Conservation (phyloP, 2,113 vertebrate species). For the Paramisgurnus dabryanus region DNA sequence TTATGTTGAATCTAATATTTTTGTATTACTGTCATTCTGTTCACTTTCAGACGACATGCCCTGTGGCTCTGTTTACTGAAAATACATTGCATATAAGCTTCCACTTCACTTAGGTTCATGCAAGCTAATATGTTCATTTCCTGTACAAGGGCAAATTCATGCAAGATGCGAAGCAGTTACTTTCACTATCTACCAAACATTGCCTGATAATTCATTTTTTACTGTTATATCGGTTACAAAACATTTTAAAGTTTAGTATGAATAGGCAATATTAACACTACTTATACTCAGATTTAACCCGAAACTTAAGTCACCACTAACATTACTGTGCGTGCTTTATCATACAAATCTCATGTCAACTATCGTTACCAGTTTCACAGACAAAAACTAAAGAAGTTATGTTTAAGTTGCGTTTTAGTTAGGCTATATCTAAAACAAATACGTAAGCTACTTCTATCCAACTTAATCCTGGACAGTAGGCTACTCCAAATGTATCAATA, state of each 20-base stretch:
- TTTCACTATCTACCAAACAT: constrained; percentile 7
- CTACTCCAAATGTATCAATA: background rate
- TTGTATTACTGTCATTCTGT: background rate
- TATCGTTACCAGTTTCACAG: too few relatives aligned
- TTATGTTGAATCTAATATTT: background rate
- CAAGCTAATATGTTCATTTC: constrained; percentile 38
- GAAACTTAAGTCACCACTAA: too few relatives aligned
- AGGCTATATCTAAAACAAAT: too few relatives aligned
- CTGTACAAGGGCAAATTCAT: constrained; percentile 27
- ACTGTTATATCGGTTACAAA: background rate
- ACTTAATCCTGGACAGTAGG: background rate
- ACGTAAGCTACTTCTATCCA: too few relatives aligned
- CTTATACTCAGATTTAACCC: too few relatives aligned
- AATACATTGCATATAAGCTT: background rate
- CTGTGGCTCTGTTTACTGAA: constrained; percentile 21
- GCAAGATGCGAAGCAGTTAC: constrained; percentile 24
- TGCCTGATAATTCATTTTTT: background rate
- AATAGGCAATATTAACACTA: background rate
- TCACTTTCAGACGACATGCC: constrained; percentile 9
- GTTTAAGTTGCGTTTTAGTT: too few relatives aligned
- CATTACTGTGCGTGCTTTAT: too few relatives aligned
- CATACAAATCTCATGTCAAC: too few relatives aligned
- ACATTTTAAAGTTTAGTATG: background rate
- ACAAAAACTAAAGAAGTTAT: too few relatives aligned
- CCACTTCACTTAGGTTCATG: constrained; percentile 15